A percentile compares a stretch with the other conserved stretches of the same genome.
Evolutionary conservation across 1,140 invertebrate genomes (phyloP).

Genomic region (Pseudomyrmex cubaensis): DNA sequence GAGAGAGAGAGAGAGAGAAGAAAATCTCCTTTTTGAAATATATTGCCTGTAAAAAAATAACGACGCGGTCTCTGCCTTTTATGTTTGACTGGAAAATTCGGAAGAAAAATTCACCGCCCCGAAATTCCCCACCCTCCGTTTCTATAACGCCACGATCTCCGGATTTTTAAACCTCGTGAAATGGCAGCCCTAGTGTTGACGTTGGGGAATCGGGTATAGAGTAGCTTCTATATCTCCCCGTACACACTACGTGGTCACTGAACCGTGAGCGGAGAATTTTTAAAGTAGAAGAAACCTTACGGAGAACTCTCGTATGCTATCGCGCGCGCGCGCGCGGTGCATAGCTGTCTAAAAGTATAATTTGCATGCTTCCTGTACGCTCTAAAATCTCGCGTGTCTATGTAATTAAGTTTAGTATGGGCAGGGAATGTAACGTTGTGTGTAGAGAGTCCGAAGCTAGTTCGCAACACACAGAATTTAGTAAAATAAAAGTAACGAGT

Average conservation of each 20-base stretch:
- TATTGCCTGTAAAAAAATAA: constrained; percentile 7
- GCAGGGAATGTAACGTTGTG: not conserved
- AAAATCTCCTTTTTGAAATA: not conserved
- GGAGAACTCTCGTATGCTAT: not conserved
- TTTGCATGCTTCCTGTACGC: constrained; percentile 4
- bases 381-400: constrained; percentile 14
- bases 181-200: constrained; percentile 47
- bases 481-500: constrained; percentile 18
- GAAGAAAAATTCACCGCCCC: not conserved
- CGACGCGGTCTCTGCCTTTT: not conserved
- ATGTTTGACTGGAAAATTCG: constrained; percentile 26
- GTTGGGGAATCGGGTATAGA: constrained; percentile 53
- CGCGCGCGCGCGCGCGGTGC: no score
- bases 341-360: constrained; percentile 14
- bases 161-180: constrained; percentile 55
- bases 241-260: constrained; percentile 47
- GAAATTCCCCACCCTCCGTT: not conserved
- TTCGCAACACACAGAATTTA: not conserved
- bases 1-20: no score
- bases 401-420: constrained; percentile 17
- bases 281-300: constrained; percentile 57
- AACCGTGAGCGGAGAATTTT: constrained; percentile 54
- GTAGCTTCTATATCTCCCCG: constrained; percentile 49
- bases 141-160: constrained; percentile 1
- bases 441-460: not conserved